phyloP scores from a whole-genome alignment of 2,113 vertebrate genomes.

The Lepus timidus region DNA sequence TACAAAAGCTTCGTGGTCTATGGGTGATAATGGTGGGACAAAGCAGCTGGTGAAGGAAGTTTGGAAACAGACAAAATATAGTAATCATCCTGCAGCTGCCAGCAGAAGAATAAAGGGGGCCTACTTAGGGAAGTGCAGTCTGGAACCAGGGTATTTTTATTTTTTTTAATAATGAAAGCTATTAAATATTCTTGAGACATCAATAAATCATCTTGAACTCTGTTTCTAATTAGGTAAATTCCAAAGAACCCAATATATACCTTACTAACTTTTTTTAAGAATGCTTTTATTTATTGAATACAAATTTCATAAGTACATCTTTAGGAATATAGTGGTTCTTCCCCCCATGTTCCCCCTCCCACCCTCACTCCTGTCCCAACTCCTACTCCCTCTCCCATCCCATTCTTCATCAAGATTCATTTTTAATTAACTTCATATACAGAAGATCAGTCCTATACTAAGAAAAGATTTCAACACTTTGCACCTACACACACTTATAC shows the following conservation, averaged over 20 bases:
- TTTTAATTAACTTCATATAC: too few relatives aligned
- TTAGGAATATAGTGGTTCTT: too few relatives aligned
- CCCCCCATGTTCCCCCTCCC: too few relatives aligned
- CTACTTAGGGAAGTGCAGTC: neutral
- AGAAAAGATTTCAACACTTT: too few relatives aligned
- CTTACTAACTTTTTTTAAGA: neutral
- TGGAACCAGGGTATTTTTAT: neutral
- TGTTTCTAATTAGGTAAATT: neutral
- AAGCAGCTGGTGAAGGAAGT: neutral
- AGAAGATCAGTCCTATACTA: too few relatives aligned
- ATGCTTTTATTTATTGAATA: too few relatives aligned
- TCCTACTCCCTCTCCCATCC: too few relatives aligned
- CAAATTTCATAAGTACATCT: too few relatives aligned
- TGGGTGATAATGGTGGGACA: neutral
- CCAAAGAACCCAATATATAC: neutral
- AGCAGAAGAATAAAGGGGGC: neutral
- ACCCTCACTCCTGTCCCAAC: too few relatives aligned
- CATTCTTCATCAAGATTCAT: too few relatives aligned
- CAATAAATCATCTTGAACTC: neutral
- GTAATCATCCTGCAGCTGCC: too few relatives aligned
- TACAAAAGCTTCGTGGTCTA: rapidly evolving
- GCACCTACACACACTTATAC: too few relatives aligned
- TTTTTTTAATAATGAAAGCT: neutral
- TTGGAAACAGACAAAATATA: rapidly evolving
- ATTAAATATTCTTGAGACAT: neutral